phyloP scores from a whole-genome alignment of 2,888 invertebrate genomes.

The Thymelicus lineola region DNA sequence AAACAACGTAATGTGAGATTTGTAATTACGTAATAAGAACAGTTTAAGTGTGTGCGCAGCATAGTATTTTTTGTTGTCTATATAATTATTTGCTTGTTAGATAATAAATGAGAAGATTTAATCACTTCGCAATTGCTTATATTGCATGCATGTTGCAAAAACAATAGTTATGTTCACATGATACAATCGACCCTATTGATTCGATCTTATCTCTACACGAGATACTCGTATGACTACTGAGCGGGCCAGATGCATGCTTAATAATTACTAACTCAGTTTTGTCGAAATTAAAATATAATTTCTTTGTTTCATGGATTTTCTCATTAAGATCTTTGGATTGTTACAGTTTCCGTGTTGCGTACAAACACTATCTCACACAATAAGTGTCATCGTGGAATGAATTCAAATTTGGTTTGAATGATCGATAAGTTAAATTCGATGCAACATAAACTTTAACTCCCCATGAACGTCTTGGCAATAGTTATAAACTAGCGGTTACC shows the following conservation, averaged over 20 bases:
- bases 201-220: slow-evolving; percentile 20
- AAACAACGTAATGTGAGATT: not conserved
- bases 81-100: slow-evolving; percentile 13
- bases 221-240: slow-evolving; percentile 4
- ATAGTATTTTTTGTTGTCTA: slow-evolving; percentile 4
- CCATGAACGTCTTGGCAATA: no score
- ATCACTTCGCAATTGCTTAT: slow-evolving; percentile 7
- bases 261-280: no score
- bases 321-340: no score
- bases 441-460: no score
- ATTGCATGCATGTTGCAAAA: slow-evolving; percentile 8
- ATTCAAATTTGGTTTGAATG: no score
- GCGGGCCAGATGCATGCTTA: not conserved
- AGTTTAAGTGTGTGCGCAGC: slow-evolving; percentile 1
- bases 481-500: no score
- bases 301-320: no score
- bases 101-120: slow-evolving; percentile 11
- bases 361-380: no score
- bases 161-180: slow-evolving; percentile 16
- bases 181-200: slow-evolving; percentile 22
- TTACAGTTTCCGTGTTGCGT: no score
- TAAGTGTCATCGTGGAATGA: no score
- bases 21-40: not conserved
- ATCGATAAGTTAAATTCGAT: no score
- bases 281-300: no score